Evolutionary conservation across 2,797 vertebrate species (phyloP), one percentile per base, ranked within the genome.

Genomic region (Sebastes hubbsi): DNA sequence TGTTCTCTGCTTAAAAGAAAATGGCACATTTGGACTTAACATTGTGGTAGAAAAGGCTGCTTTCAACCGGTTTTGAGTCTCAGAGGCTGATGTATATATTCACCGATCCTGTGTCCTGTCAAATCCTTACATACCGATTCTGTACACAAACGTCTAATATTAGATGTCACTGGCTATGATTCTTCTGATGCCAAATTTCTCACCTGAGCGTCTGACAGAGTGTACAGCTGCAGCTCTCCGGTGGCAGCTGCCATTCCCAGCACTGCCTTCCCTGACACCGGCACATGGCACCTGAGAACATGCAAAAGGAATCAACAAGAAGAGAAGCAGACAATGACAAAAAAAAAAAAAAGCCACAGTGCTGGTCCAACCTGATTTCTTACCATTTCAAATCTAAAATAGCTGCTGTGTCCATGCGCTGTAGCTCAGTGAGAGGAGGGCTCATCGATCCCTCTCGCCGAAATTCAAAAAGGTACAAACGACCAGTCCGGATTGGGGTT

Each of bases 321-420:
- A 42, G n/a, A 2, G 24, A 54, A 24, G 14, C 8, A 77, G 29
- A 30, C 20, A 8, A 7, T 14, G 9, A 14, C 16, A 0, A 38
- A 38, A 13, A 2, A 38, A 38, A 13, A 13, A 30, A 27, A 18
- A 4, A 20, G 27, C 4, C 2, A 24, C 18, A n/a, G 1, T 2
- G 4, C 46, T 2, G 5, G 16, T 54, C 16, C 14, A 13, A 25
- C 25, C 16, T 9, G 5, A 10, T 42, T 24, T 52, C 77, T 87
- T 91, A 99, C 98, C 98, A 99, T 92, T 99, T 99, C 84, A 99
- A 88, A 92, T 99, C 98, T 80, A 99, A 94, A 88, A 99, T 92
- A 22, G 97, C 98, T 0, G 96, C 82, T 0, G 95, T 97, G 78
- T 99, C 96, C 3, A 95, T 91, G 61, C 95, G 95, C 73, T 98